Percentiles rank a stretch among this genome's conserved stretches.
These are phyloP conservation scores for Acanthaster planci DNA, from an alignment of 35 echinoderm and acorn worm species.

Conservation along the genomic window DNA sequence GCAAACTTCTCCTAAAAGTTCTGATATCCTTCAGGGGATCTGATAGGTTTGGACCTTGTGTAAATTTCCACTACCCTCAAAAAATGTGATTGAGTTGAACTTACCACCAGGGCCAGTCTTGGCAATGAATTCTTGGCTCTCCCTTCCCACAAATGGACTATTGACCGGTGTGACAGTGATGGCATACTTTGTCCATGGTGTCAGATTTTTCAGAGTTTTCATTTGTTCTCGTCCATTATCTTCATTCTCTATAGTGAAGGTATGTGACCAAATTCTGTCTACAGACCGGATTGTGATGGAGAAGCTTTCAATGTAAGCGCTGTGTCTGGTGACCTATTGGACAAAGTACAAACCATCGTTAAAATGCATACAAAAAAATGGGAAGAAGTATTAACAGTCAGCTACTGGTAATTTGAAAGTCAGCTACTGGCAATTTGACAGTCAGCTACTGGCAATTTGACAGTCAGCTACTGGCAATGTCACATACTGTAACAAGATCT, in stretches of 20 bases:
- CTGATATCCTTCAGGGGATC: no score
- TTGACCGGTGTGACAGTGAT: conserved; percentile 71
- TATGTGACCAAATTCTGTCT: not conserved
- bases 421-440: no score
- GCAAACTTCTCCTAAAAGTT: no score
- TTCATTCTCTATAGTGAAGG: conserved; percentile 2
- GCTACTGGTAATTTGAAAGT: no score
- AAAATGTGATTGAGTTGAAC: not conserved
- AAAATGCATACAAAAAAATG: no score
- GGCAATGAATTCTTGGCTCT: conserved; percentile 29
- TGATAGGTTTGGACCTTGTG: no score
- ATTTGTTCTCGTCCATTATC: not conserved
- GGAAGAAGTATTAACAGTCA: no score
- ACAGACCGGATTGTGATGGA: conserved; percentile 55
- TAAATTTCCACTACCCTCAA: no score
- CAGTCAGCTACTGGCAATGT: no score
- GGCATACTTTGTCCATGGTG: conserved; percentile 67
- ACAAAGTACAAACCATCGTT: no score
- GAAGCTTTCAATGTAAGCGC: conserved; percentile 72
- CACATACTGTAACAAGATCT: no score
- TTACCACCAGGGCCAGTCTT: conserved; percentile 62
- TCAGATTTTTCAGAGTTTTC: conserved; percentile 42
- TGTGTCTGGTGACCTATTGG: conserved; percentile 59
- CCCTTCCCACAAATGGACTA: conserved; percentile 30
- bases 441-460: no score